A percentile compares a stretch with the other conserved stretches of the same genome.
Evolutionary conservation across 2,113 vertebrate genomes (phyloP).

Genomic region (Promerops cafer): DNA sequence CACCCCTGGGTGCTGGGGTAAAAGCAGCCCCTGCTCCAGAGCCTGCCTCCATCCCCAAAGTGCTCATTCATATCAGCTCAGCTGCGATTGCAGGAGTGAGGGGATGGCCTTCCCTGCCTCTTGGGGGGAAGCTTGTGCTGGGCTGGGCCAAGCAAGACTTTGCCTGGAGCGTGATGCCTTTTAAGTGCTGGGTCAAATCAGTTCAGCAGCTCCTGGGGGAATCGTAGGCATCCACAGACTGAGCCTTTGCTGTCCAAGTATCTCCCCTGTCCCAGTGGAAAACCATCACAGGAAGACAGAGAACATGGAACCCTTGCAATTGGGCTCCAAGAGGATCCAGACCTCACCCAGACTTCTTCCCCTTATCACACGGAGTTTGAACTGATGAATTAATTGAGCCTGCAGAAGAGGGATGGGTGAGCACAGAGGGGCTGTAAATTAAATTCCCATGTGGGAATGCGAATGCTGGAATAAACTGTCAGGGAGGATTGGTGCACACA

Average conservation of each 20-base stretch:
- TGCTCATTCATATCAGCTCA: rapidly evolving
- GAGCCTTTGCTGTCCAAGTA: background rate
- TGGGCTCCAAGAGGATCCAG: background rate
- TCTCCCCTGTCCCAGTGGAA: background rate
- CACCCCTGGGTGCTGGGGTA: background rate
- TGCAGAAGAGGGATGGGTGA: background rate
- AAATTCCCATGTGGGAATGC: background rate
- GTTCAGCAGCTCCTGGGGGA: background rate
- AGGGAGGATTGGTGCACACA: background rate
- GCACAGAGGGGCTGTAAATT: background rate
- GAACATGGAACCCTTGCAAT: background rate
- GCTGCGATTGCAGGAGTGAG: rapidly evolving
- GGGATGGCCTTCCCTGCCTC: background rate
- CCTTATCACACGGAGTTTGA: background rate
- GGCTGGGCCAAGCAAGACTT: background rate
- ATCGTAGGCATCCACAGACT: background rate
- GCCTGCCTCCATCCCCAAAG: background rate
- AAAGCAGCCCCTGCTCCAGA: background rate
- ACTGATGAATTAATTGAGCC: background rate
- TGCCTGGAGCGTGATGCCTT: background rate
- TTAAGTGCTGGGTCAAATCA: rapidly evolving
- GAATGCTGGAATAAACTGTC: background rate
- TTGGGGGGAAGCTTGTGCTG: rapidly evolving
- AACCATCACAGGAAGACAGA: background rate
- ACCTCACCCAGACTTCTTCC: background rate